phyloP scores from a whole-genome alignment of 1,140 invertebrate genomes.

The Neodiprion virginianus region DNA sequence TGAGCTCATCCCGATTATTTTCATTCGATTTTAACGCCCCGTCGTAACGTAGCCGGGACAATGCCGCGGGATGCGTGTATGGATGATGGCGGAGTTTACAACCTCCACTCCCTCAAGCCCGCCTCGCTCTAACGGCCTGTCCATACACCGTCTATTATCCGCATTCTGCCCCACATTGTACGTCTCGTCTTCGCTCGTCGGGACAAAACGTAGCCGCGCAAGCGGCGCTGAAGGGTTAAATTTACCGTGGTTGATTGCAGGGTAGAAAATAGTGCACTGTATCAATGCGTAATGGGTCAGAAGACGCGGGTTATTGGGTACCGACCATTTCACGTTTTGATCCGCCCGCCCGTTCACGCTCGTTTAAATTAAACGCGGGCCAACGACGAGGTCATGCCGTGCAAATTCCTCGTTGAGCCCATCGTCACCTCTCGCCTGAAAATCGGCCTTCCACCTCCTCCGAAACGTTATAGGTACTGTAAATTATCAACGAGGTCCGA shows the following conservation, averaged over 20 bases:
- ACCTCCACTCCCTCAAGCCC: not conserved
- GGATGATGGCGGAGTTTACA: not conserved
- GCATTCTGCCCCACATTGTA: not conserved
- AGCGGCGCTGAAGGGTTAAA: constrained; percentile 4
- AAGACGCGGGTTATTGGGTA: constrained; percentile 7
- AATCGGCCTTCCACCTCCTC: too few relatives aligned
- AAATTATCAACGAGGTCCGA: too few relatives aligned
- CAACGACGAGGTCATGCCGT: not conserved
- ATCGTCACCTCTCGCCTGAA: not conserved
- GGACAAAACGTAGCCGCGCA: not conserved
- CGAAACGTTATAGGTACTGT: too few relatives aligned
- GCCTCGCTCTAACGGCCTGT: not conserved
- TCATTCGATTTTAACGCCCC: not conserved
- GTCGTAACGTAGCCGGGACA: not conserved
- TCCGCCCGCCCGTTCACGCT: not conserved
- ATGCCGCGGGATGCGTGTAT: not conserved
- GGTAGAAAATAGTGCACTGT: constrained; percentile 13
- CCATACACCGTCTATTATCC: not conserved
- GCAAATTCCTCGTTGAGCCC: not conserved
- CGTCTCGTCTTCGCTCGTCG: not conserved
- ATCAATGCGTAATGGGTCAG: constrained; percentile 12
- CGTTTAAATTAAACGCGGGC: not conserved
- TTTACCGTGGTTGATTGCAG: constrained; percentile 9
- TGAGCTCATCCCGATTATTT: too few relatives aligned
- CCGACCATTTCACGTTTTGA: constrained; percentile 3